phyloP scores from a whole-genome alignment of 1,140 invertebrate species.

The Helicoverpa zea region DNA sequence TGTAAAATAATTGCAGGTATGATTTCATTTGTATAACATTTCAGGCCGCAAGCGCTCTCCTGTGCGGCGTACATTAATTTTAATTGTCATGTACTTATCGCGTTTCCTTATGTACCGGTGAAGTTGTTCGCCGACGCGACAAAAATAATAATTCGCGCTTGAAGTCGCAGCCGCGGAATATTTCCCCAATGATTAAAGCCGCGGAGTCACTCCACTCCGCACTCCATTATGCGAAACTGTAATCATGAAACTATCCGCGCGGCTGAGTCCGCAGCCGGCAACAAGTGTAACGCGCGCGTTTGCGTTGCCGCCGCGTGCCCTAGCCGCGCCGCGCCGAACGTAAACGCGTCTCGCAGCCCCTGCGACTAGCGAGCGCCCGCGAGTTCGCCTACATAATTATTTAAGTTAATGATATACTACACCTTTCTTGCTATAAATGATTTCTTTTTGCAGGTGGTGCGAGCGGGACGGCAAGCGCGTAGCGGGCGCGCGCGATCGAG shows the following conservation, averaged over 20 bases:
- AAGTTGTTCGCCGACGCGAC: background rate
- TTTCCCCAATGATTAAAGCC: constrained; percentile 84
- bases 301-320: constrained; percentile 58
- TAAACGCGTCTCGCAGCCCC: background rate
- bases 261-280: constrained; percentile 39
- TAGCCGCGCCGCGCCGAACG: constrained; percentile 3
- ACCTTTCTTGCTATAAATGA: constrained; percentile 77
- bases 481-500: constrained; percentile 49
- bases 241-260: constrained; percentile 77
- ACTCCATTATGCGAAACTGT: constrained; percentile 82
- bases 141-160: constrained; percentile 64
- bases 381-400: constrained; percentile 79
- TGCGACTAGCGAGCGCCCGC: constrained; percentile 50
- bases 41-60: background rate
- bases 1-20: background rate
- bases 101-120: constrained; percentile 26
- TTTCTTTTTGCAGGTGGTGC: constrained; percentile 69
- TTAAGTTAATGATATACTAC: constrained; percentile 85
- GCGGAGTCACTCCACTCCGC: constrained; percentile 65
- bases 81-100: constrained; percentile 45
- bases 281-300: constrained; percentile 52
- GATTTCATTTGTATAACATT: background rate
- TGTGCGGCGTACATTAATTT: constrained; percentile 14
- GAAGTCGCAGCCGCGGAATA: constrained; percentile 64
- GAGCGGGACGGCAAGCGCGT: constrained; percentile 50